Conservation (phyloP, 2,888 invertebrate genomes). For the Sarcophaga subvicina region DNA sequence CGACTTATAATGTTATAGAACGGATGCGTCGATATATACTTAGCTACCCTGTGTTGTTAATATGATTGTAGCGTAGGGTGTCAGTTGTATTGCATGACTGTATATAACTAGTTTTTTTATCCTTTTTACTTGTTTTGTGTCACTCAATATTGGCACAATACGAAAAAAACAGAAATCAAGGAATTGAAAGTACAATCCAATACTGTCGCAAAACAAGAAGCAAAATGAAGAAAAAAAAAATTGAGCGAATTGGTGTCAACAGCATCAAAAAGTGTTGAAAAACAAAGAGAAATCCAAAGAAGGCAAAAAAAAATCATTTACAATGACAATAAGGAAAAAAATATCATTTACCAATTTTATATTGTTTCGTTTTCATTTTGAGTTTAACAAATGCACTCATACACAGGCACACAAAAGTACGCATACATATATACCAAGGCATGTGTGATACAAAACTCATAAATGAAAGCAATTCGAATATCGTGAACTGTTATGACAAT, state of each 20-base stretch:
- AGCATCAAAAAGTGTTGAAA: conserved; percentile 49
- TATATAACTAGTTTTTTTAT: too few relatives aligned
- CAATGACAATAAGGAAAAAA: conserved; percentile 37
- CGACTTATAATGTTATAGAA: too few relatives aligned
- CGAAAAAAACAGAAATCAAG: conserved; percentile 12
- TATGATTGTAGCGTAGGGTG: too few relatives aligned
- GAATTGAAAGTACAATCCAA: conserved; percentile 35
- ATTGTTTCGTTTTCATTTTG: conserved; percentile 48
- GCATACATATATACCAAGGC: not conserved
- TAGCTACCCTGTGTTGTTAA: too few relatives aligned
- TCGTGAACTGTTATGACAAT: conserved; percentile 47
- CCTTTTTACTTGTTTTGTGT: conserved; percentile 29
- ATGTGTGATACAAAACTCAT: conserved; percentile 24
- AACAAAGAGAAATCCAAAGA: not conserved
- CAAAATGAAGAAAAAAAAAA: not conserved
- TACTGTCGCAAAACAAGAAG: not conserved
- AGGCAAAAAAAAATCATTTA: conserved; percentile 7
- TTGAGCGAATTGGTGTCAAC: conserved; percentile 58
- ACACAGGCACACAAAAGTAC: not conserved
- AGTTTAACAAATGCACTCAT: not conserved
- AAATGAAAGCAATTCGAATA: conserved; percentile 51
- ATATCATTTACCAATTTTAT: conserved; percentile 54
- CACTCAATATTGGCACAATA: conserved; percentile 42
- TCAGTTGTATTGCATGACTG: too few relatives aligned
- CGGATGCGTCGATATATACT: too few relatives aligned